phyloP scores from a whole-genome alignment of 30 jellyfish, hydroid and myxozoan species.

The Catostylus mosaicus region DNA sequence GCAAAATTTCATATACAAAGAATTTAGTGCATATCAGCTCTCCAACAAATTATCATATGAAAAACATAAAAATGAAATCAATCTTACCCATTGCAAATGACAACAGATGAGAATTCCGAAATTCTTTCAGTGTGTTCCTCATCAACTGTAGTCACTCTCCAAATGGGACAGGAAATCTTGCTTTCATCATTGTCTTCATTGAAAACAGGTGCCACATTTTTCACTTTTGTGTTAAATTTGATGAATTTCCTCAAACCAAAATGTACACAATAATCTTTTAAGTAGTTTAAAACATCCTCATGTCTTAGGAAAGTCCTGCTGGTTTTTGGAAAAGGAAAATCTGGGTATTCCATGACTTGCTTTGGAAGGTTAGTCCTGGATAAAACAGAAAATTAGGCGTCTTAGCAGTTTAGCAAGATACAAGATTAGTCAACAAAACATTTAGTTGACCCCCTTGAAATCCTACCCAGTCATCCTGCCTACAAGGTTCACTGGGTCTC shows the following conservation, averaged over 20 bases:
- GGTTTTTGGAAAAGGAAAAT: constrained; percentile 69
- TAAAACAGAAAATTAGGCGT: background rate
- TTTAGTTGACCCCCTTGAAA: too few species aligned
- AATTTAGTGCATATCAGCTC: too few species aligned
- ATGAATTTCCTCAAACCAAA: constrained; percentile 39
- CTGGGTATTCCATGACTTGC: constrained; percentile 86
- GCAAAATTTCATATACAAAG: too few species aligned
- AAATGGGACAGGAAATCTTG: constrained; percentile 7
- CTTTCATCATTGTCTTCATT: background rate
- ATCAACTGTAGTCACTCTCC: constrained; percentile 41
- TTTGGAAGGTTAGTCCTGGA: constrained; percentile 84
- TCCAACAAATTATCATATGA: too few species aligned
- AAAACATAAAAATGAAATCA: too few species aligned
- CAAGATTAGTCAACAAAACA: too few species aligned
- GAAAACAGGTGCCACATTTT: constrained; percentile 38
- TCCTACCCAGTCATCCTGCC: too few species aligned
- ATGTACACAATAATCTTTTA: constrained; percentile 46
- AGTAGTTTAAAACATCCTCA: constrained; percentile 50
- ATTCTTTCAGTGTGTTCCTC: constrained; percentile 5
- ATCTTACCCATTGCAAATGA: constrained; percentile 87
- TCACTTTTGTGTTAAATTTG: constrained; percentile 47
- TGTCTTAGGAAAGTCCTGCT: constrained; percentile 67
- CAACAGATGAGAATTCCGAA: constrained; percentile 67
- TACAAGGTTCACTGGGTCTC: too few species aligned
- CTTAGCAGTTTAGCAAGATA: too few species aligned